These are phyloP conservation scores for Microhierax caerulescens DNA, from an alignment of 2,797 vertebrate genomes.

Conservation along the genomic window DNA sequence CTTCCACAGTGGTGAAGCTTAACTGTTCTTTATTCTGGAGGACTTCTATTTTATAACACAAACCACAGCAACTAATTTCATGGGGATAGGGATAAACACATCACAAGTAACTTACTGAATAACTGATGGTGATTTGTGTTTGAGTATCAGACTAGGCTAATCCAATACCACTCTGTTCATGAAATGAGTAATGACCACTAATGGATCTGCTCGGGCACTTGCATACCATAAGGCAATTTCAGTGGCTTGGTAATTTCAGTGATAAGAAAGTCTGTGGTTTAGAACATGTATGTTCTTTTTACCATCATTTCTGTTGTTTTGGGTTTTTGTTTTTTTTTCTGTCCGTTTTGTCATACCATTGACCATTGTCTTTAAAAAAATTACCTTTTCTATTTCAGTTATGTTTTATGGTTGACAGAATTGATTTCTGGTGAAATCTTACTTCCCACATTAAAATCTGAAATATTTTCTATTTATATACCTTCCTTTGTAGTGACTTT, in stretches of 20 bases:
- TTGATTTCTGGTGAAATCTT: background rate
- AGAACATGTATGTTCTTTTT: background rate
- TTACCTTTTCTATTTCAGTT: background rate
- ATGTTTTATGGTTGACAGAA: background rate
- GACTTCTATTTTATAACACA: background rate
- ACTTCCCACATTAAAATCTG: background rate
- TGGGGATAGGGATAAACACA: background rate
- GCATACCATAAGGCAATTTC: background rate
- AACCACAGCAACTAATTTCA: background rate
- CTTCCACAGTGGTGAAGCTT: background rate
- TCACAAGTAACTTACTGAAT: background rate
- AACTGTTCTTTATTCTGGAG: background rate
- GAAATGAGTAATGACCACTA: background rate
- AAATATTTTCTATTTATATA: background rate
- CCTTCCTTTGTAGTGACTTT: background rate
- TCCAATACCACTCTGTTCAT: background rate
- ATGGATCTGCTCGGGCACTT: background rate
- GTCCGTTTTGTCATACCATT: background rate
- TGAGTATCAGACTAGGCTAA: background rate
- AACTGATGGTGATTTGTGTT: background rate
- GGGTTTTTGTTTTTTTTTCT: background rate
- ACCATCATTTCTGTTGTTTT: background rate
- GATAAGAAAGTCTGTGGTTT: background rate
- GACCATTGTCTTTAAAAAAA: background rate
- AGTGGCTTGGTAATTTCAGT: background rate